Conservation (phyloP, 2,113 vertebrate species). For the Kryptolebias marmoratus region DNA sequence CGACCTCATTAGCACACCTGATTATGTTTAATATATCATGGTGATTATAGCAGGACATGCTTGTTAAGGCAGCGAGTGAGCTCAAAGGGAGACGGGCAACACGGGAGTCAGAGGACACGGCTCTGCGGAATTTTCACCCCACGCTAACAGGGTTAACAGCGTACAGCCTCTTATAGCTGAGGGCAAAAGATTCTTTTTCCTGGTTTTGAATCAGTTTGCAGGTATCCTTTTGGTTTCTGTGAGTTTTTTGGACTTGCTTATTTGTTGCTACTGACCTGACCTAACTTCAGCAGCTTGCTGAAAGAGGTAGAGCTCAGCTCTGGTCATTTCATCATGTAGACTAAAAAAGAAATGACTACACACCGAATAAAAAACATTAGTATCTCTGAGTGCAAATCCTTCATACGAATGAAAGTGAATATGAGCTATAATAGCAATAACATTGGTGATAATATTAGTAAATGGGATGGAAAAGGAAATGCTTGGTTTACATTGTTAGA, state of each 20-base stretch:
- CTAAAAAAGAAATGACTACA: too few relatives aligned
- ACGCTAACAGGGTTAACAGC: constrained; percentile 42
- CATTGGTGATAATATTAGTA: too few relatives aligned
- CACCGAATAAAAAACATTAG: too few relatives aligned
- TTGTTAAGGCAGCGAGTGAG: constrained; percentile 38
- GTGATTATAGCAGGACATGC: constrained; percentile 56
- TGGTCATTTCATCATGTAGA: too few relatives aligned
- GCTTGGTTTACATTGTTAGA: too few relatives aligned
- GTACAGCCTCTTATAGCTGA: constrained; percentile 26
- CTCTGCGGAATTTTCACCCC: constrained; percentile 45
- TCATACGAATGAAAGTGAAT: too few relatives aligned
- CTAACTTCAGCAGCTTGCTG: neutral
- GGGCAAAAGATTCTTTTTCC: constrained; percentile 19
- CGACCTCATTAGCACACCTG: constrained; percentile 53
- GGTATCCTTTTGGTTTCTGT: neutral
- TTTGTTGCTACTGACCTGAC: neutral
- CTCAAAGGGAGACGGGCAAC: constrained; percentile 27
- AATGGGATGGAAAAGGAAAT: too few relatives aligned
- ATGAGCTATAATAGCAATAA: too few relatives aligned
- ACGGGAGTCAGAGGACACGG: constrained; percentile 37
- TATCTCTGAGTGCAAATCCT: too few relatives aligned
- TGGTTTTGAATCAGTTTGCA: neutral
- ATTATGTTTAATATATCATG: constrained; percentile 57
- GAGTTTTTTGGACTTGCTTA: neutral
- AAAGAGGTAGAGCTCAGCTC: neutral